Percentiles rank a stretch among this genome's conserved stretches.
Conservation (phyloP, 1,140 invertebrate species). For the Copidosoma floridanum region DNA sequence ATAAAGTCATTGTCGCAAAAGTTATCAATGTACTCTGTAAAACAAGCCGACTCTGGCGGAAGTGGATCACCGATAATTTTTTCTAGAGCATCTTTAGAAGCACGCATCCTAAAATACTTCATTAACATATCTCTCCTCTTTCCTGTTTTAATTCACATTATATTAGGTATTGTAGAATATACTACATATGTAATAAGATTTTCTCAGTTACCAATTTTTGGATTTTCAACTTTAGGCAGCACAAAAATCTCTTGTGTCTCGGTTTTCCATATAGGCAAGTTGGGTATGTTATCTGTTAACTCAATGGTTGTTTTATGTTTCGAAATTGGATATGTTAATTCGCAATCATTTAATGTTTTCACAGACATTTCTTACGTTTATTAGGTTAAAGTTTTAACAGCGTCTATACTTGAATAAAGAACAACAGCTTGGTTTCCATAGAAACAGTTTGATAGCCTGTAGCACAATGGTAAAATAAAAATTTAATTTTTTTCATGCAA, state of each 20-base stretch:
- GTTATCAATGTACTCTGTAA: slow-evolving; percentile 32
- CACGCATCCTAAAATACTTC: slow-evolving; percentile 27
- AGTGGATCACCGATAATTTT: slow-evolving; percentile 22
- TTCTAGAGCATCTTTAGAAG: slow-evolving; percentile 23
- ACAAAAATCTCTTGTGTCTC: slow-evolving; percentile 23
- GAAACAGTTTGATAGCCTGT: slow-evolving; percentile 16
- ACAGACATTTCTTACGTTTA: slow-evolving; percentile 18
- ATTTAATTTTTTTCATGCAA: slow-evolving; percentile 22
- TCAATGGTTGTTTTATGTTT: slow-evolving; percentile 12
- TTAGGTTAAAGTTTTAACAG: slow-evolving; percentile 4
- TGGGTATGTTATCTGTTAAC: slow-evolving; percentile 2
- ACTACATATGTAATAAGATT: slow-evolving; percentile 4
- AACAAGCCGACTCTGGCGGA: slow-evolving; percentile 9
- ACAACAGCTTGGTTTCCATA: slow-evolving; percentile 25
- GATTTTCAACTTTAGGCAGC: slow-evolving; percentile 11
- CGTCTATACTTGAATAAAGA: slow-evolving; percentile 5
- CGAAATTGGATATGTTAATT: slow-evolving; percentile 24
- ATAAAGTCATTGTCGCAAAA: slow-evolving; percentile 30
- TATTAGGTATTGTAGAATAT: slow-evolving; percentile 11
- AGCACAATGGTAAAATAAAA: not conserved
- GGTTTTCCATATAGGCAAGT: slow-evolving; percentile 17
- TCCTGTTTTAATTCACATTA: slow-evolving; percentile 20
- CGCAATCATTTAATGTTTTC: slow-evolving; percentile 16
- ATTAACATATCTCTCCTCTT: slow-evolving; percentile 29
- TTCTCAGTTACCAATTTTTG: slow-evolving; percentile 25